Percentiles rank a stretch among this genome's conserved stretches.
Evolutionary conservation across 1,140 invertebrate species (phyloP).

Genomic region (Drosophila tropicalis): DNA sequence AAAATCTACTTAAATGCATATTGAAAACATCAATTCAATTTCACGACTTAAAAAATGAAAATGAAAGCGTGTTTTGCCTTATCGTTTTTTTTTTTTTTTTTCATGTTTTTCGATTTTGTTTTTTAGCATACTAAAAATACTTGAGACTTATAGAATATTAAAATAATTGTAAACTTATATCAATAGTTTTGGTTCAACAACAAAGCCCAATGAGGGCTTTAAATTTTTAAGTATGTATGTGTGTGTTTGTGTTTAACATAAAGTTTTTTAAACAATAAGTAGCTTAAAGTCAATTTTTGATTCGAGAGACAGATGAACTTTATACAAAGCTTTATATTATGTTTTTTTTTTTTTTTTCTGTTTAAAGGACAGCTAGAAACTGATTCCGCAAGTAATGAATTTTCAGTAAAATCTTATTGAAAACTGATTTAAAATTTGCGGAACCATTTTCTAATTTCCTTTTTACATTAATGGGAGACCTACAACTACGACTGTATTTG

Average conservation of each 20-base stretch:
- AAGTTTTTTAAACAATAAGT: constrained; percentile 59
- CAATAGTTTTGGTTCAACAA: constrained; percentile 77
- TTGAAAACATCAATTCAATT: constrained; percentile 33
- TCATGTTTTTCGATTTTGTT: neutral
- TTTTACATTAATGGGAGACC: constrained; percentile 16
- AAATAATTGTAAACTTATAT: constrained; percentile 57
- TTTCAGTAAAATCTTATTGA: no score
- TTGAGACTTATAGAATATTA: constrained; percentile 35
- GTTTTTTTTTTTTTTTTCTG: no score
- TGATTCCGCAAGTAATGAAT: neutral
- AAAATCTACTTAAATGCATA: constrained; percentile 31
- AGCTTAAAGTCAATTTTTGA: constrained; percentile 64
- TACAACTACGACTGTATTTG: constrained; percentile 51
- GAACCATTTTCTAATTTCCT: constrained; percentile 2
- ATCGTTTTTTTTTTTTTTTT: neutral
- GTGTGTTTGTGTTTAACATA: constrained; percentile 23
- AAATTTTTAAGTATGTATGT: constrained; percentile 11
- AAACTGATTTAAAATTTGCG: neutral
- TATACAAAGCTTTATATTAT: constrained; percentile 59
- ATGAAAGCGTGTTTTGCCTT: constrained; percentile 23
- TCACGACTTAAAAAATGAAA: constrained; percentile 18
- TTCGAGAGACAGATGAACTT: constrained; percentile 55
- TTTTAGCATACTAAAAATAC: constrained; percentile 26
- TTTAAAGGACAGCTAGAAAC: constrained; percentile 18
- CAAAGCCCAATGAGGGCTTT: constrained; percentile 50